Percentiles rank a stretch among this genome's conserved stretches.
phyloP scores from a whole-genome alignment of 2,888 invertebrate species.

The Amphipyra tragopoginis region DNA sequence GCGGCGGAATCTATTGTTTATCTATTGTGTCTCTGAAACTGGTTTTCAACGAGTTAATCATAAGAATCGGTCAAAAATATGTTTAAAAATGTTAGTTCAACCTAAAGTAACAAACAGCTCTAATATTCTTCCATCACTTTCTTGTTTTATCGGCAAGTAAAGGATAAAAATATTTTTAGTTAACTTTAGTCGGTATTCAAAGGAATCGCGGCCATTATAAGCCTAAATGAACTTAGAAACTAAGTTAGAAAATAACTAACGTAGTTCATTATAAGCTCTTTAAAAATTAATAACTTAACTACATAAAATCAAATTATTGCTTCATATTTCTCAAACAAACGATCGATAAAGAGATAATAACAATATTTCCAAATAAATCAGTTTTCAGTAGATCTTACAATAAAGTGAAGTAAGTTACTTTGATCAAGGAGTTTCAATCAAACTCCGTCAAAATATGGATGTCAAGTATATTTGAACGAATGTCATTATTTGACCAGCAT shows the following conservation, averaged over 20 bases:
- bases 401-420: not conserved
- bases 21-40: too few relatives aligned
- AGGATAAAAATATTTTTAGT: too few relatives aligned
- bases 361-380: conserved; percentile 34
- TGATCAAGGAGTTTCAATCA: not conserved
- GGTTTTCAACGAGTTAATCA: too few relatives aligned
- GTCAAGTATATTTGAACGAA: not conserved
- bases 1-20: too few relatives aligned
- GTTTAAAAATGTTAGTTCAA: too few relatives aligned
- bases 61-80: too few relatives aligned
- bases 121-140: too few relatives aligned
- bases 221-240: conserved; percentile 41
- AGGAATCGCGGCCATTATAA: too few relatives aligned
- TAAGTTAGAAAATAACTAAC: conserved; percentile 50
- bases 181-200: too few relatives aligned
- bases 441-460: not conserved
- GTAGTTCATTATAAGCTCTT: conserved; percentile 52
- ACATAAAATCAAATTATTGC: conserved; percentile 55
- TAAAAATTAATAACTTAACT: conserved; percentile 53
- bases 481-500: conserved; percentile 3
- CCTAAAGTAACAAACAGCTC: too few relatives aligned
- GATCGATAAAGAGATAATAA: conserved; percentile 45
- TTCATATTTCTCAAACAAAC: conserved; percentile 49
- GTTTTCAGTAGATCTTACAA: conserved; percentile 16
- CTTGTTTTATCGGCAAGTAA: too few relatives aligned